These are phyloP conservation scores for Nematolebias whitei DNA, from an alignment of 2,113 vertebrate genomes.

Conservation along the genomic window DNA sequence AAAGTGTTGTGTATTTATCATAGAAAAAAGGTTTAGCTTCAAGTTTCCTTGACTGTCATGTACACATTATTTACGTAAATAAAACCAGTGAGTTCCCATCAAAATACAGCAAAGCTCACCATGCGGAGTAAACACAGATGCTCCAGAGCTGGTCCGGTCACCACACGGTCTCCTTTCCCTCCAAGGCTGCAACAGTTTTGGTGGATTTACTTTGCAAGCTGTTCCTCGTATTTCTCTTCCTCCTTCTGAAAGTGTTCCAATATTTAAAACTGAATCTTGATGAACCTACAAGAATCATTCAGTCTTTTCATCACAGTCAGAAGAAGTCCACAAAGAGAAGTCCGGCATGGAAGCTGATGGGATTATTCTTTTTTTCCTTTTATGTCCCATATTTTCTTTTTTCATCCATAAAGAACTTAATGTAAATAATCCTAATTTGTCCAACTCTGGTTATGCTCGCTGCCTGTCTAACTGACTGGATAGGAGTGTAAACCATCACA, in stretches of 20 bases:
- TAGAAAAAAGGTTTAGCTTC: conserved; percentile 5
- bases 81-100: conserved; percentile 53
- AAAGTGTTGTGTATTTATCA: too few species aligned
- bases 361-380: conserved; percentile 27
- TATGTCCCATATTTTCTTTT: conserved; percentile 4
- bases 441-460: conserved; percentile 58
- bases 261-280: conserved; percentile 33
- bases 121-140: conserved; percentile 59
- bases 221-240: conserved; percentile 17
- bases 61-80: conserved; percentile 28
- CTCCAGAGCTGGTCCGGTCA: conserved; percentile 44
- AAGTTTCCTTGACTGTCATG: conserved; percentile 21
- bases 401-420: conserved; percentile 29
- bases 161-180: conserved; percentile 22
- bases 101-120: conserved; percentile 64
- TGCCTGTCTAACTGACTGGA: conserved; percentile 56
- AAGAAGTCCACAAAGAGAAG: conserved; percentile 52
- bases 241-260: conserved; percentile 48
- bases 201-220: conserved; percentile 37
- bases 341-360: conserved; percentile 32
- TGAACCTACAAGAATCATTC: conserved; percentile 41
- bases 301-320: conserved; percentile 31
- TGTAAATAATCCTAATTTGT: conserved; percentile 44
- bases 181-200: conserved; percentile 42
- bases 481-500: conserved; percentile 64